Percentiles rank a stretch among this genome's conserved stretches.
Conservation (phyloP, 2,797 vertebrate species). For the Catharus ustulatus region DNA sequence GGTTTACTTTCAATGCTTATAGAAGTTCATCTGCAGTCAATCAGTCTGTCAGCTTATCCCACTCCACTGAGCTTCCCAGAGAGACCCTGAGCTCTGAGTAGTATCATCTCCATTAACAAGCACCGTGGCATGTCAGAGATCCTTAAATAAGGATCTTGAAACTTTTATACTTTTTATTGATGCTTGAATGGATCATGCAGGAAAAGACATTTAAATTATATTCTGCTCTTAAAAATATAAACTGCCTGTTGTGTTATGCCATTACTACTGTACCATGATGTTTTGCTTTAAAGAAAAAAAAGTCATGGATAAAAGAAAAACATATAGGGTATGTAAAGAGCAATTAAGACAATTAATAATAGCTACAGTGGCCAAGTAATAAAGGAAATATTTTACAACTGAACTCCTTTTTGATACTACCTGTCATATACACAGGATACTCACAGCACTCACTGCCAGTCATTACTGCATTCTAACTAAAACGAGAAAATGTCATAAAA, state of each 20-base stretch:
- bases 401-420: background rate
- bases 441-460: background rate
- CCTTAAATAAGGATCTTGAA: background rate
- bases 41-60: background rate
- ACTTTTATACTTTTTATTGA: background rate
- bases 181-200: background rate
- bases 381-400: background rate
- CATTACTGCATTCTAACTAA: background rate
- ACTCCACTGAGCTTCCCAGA: accelerated
- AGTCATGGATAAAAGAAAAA: background rate
- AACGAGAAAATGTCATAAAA: background rate
- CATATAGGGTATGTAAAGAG: background rate
- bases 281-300: background rate
- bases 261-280: background rate
- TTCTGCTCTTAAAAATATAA: background rate
- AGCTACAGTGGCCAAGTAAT: background rate
- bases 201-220: background rate
- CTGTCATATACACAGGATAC: background rate
- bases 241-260: background rate
- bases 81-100: background rate
- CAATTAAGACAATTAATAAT: background rate
- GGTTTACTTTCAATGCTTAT: background rate
- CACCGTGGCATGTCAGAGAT: accelerated
- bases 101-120: background rate
- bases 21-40: background rate